Evolutionary conservation across 1,140 invertebrate species (phyloP).

Genomic region (Samia ricini): DNA sequence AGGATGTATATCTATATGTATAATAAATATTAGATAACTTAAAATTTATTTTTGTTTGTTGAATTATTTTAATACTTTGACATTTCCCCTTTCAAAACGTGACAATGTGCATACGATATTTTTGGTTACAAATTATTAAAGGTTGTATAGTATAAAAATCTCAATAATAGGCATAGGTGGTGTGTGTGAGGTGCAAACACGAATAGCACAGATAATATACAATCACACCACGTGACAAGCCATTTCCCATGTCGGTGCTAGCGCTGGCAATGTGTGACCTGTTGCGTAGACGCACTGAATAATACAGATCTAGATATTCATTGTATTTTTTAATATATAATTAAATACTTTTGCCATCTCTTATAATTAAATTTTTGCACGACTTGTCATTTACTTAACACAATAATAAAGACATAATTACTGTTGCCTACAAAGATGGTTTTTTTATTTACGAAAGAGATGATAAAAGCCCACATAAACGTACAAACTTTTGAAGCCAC

Average conservation of each 20-base stretch:
- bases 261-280: conserved; percentile 5
- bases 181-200: conserved; percentile 45
- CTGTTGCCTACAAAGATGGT: not conserved
- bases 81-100: not conserved
- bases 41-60: not conserved
- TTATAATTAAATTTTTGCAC: too few relatives aligned
- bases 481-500: conserved; percentile 27
- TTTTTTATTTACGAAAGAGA: conserved; percentile 9
- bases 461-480: conserved; percentile 18
- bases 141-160: not conserved
- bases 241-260: conserved; percentile 53
- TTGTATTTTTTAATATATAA: not conserved
- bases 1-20: too few relatives aligned
- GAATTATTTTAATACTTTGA: not conserved
- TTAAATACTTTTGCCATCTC: not conserved
- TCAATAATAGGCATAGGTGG: conserved; percentile 10
- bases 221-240: conserved; percentile 53
- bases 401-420: too few relatives aligned
- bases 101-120: not conserved
- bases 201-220: conserved; percentile 44
- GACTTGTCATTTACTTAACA: too few relatives aligned
- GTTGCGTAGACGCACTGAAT: conserved; percentile 71
- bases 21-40: too few relatives aligned
- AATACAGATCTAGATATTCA: conserved; percentile 1
- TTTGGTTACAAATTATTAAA: not conserved